phyloP scores from a whole-genome alignment of 2,888 invertebrate genomes.

The Pammene aurita region DNA sequence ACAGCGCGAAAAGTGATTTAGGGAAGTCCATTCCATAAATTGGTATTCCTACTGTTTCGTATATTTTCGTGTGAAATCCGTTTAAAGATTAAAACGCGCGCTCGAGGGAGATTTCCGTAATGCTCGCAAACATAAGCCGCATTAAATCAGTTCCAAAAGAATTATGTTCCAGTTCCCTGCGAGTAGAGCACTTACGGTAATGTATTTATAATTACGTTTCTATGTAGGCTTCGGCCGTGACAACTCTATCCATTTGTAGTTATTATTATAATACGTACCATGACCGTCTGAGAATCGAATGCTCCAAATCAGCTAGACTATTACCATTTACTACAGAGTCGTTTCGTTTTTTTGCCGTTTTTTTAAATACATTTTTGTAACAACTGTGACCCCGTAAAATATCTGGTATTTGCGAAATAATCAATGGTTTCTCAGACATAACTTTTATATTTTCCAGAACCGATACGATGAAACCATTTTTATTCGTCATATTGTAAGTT shows the following conservation, averaged over 20 bases:
- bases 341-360: too few species aligned
- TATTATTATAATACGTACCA: slow-evolving; percentile 62
- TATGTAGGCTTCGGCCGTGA: slow-evolving; percentile 70
- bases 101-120: slow-evolving; percentile 52
- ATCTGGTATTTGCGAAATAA: too few species aligned
- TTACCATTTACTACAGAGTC: not conserved
- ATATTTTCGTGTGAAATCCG: slow-evolving; percentile 51
- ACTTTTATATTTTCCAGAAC: not conserved
- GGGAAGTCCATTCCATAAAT: slow-evolving; percentile 66
- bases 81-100: slow-evolving; percentile 58
- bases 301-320: slow-evolving; percentile 25
- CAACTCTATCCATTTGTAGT: slow-evolving; percentile 55
- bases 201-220: slow-evolving; percentile 79
- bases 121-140: slow-evolving; percentile 53
- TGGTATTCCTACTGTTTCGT: slow-evolving; percentile 58
- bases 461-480: not conserved
- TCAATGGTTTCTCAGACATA: not conserved
- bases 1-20: slow-evolving; percentile 60
- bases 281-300: slow-evolving; percentile 58
- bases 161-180: slow-evolving; percentile 59
- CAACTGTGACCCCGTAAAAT: too few species aligned
- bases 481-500: not conserved
- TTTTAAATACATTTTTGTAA: too few species aligned
- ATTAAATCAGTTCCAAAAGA: slow-evolving; percentile 57
- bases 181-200: slow-evolving; percentile 73